These are phyloP conservation scores for Tridacna crocea DNA, from an alignment of 2,888 invertebrate species.

Conservation along the genomic window DNA sequence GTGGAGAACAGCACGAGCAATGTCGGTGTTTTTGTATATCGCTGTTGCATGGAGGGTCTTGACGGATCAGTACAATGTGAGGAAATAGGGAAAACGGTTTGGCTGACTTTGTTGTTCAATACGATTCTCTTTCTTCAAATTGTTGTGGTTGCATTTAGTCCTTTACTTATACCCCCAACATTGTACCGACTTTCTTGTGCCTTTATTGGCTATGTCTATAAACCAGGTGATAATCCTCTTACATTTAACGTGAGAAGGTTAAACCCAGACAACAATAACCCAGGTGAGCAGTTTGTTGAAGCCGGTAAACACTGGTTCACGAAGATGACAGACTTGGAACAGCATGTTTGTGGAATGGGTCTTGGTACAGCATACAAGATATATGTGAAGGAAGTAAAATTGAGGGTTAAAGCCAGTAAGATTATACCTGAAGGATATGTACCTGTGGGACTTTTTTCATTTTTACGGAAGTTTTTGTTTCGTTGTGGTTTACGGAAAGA, in stretches of 20 bases:
- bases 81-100: slow-evolving; percentile 29
- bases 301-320: slow-evolving; percentile 30
- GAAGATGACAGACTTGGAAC: slow-evolving; percentile 23
- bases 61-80: slow-evolving; percentile 25
- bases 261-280: neutral
- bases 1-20: neutral
- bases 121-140: slow-evolving; percentile 38
- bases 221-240: slow-evolving; percentile 8
- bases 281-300: slow-evolving; percentile 1
- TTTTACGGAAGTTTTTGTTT: slow-evolving; percentile 42
- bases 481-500: slow-evolving; percentile 41
- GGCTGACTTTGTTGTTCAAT: slow-evolving; percentile 35
- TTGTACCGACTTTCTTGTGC: slow-evolving; percentile 9
- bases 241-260: slow-evolving; percentile 31
- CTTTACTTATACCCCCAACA: slow-evolving; percentile 30
- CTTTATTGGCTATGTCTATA: slow-evolving; percentile 28
- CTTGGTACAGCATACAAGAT: slow-evolving; percentile 26
- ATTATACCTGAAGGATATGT: slow-evolving; percentile 37
- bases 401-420: slow-evolving; percentile 37
- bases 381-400: slow-evolving; percentile 22
- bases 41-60: slow-evolving; percentile 34
- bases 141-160: slow-evolving; percentile 41
- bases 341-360: neutral
- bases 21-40: slow-evolving; percentile 24
- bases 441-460: slow-evolving; percentile 37